Evolutionary conservation across 2,113 vertebrate species (phyloP), one percentile per base, ranked within the genome.

Genomic region (Daphoenositta chrysoptera): DNA sequence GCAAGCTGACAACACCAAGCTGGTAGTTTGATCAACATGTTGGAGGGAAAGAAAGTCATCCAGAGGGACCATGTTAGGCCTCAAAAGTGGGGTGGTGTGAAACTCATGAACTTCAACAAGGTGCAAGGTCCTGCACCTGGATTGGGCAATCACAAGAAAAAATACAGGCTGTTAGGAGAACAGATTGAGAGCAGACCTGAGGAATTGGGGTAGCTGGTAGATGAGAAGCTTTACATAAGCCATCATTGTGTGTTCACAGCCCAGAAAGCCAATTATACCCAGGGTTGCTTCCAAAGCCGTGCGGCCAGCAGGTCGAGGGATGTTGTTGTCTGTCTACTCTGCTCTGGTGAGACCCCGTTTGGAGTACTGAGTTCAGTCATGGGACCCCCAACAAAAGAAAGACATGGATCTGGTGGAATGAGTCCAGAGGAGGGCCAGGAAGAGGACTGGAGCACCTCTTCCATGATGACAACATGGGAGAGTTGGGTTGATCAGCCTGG

Each of bases 321-420:
- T 19, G 15, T 12, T 27, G 10, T 9, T 44, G 13, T 24, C 11
- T 4, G 4, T 35, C 30, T n/a, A 4, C 16, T 26, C 12, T 44
- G 27, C 27, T 33, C 22, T 65, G 10, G 18, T 28, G 27, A 58
- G 15, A 44, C 8, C 5, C 8, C 0, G 0, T 31, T 35, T 33
- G 31, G 12, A 50, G 8, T 23, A 31, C 4, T 44, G 27, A 28
- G 22, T 28, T 50, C 27, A 9, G 7, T 51, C 66, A 9, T 50
- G 31, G 10, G 12, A 3, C 10, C 16, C 18, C 10, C 37, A 58
- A 21, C 6, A 51, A 16, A 44, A 50, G 37, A 61, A 51, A 71
- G 18, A 19, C 15, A 21, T 31, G 44, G 10, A 22, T 76, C 11
- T 50, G 13, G 31, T 37, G 26, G 26, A 76, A 50, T 31, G 31